phyloP scores from a whole-genome alignment of 1,140 invertebrate genomes.

The Drosophila sturtevanti region DNA sequence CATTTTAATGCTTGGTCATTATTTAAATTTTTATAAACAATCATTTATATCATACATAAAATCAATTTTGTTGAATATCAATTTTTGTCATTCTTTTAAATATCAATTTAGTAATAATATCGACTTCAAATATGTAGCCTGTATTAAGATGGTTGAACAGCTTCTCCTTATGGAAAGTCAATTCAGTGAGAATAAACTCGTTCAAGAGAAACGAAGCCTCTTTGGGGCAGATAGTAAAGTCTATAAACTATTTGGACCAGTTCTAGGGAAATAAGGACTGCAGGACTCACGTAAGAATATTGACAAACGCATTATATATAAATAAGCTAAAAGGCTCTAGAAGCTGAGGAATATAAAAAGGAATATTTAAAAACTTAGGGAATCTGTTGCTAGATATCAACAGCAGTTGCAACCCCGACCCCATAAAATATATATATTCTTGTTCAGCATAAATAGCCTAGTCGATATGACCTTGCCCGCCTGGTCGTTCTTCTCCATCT shows the following conservation, averaged over 20 bases:
- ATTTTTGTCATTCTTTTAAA: too few species aligned
- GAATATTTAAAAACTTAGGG: slow-evolving; percentile 90
- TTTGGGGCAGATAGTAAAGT: slow-evolving; percentile 93
- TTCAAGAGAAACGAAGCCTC: slow-evolving; percentile 94
- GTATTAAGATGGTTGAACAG: slow-evolving; percentile 90
- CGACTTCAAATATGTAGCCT: too few species aligned
- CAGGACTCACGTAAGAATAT: slow-evolving; percentile 97
- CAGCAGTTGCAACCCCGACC: slow-evolving; percentile 91
- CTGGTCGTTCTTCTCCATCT: too few species aligned
- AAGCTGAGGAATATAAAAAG: slow-evolving; percentile 90
- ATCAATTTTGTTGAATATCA: too few species aligned
- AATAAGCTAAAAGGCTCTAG: slow-evolving; percentile 95
- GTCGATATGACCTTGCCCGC: too few species aligned
- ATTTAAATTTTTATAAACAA: too few species aligned
- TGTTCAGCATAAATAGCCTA: too few species aligned
- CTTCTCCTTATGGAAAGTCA: slow-evolving; percentile 94
- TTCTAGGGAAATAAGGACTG: slow-evolving; percentile 96
- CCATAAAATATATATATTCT: too few species aligned
- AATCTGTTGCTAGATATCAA: slow-evolving; percentile 91
- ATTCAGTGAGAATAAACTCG: slow-evolving; percentile 95
- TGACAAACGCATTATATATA: slow-evolving; percentile 96
- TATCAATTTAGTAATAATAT: too few species aligned
- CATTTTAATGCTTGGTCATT: too few species aligned
- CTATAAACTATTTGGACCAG: slow-evolving; percentile 97
- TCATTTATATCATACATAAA: too few species aligned